Evolutionary conservation across 23 tunicate genomes (phyloP), one percentile per base, ranked within the genome.

Genomic region (Ascidia mentula): DNA sequence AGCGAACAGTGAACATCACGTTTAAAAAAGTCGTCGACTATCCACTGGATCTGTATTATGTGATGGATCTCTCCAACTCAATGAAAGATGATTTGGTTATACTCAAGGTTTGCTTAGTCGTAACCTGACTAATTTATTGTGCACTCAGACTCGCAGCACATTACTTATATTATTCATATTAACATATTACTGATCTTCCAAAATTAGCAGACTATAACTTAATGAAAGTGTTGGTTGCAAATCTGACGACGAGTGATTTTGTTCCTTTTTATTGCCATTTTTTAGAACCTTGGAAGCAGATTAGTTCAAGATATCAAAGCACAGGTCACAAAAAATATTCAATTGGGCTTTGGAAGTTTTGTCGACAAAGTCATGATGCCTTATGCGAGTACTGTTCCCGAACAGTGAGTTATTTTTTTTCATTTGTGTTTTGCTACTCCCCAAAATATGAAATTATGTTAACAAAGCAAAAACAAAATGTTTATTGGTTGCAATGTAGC

Each of bases 281-380:
- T 59, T 7, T 38, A 84, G 86, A 53, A 13, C 30, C 75, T 89
- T 33, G 95, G 89, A 45, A 45, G 22, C 18, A 74, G 72, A 31
- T 85, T 89, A 37, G 80, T 87, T n/a, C 18, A 32, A 30, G 78
- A 84, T 35, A 84, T 89, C 31, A 75, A 76, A 75, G 65, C 37
- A 18, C 73, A 74, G 12, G 73, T 89, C 46, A 89, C 95, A 0
- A 45, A 65, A 8, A 89, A 89, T 72, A 74, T 79, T 38, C 72
- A 70, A 18, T 37, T 89, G 9, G 95, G 95, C 7, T 89, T 89
- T 53, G 95, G 95, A 35, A 85, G 89, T n/a, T 89, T 89, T 40
- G 95, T 89, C 18, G 95, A 89, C 69, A 89, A 89, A 84, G 89
- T 84, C 6, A 79, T 84, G 89, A 89, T 89, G 95, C 95, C 95